A percentile compares a stretch with the other conserved stretches of the same genome.
phyloP scores from a whole-genome alignment of 2,888 invertebrate species.

The Caenorhabditis drosophilae region DNA sequence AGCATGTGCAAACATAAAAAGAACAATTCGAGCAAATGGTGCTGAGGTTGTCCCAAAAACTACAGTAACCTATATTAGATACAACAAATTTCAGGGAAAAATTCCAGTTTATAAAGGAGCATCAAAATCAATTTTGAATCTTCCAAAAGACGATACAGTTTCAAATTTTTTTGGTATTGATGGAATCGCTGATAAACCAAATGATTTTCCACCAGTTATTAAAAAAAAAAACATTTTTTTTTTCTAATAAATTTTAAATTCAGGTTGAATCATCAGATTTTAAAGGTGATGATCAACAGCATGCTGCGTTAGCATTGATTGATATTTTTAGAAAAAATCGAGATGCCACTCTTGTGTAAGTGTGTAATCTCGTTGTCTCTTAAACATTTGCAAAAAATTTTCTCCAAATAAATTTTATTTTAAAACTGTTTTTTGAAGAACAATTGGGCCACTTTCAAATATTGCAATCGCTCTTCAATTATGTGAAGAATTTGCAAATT shows the following conservation, averaged over 20 bases:
- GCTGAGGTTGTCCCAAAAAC: neutral
- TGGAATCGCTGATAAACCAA: constrained; percentile 56
- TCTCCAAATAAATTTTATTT: no score
- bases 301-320: constrained; percentile 27
- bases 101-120: constrained; percentile 68
- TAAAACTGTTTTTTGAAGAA: constrained; percentile 18
- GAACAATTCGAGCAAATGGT: constrained; percentile 59
- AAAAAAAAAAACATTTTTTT: no score
- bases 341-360: constrained; percentile 30
- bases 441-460: constrained; percentile 71
- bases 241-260: no score
- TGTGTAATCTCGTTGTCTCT: neutral
- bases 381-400: no score
- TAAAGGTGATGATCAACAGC: constrained; percentile 12
- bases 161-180: constrained; percentile 55
- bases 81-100: constrained; percentile 13
- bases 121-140: constrained; percentile 19
- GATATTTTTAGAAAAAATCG: constrained; percentile 18
- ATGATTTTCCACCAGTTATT: constrained; percentile 46
- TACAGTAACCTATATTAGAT: neutral
- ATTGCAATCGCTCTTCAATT: constrained; percentile 70
- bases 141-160: constrained; percentile 41
- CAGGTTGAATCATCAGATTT: no score
- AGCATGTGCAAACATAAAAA: constrained; percentile 62
- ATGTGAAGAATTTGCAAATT: constrained; percentile 69